Conservation (phyloP, 2,113 vertebrate species). For the Hypomesus transpacificus region DNA sequence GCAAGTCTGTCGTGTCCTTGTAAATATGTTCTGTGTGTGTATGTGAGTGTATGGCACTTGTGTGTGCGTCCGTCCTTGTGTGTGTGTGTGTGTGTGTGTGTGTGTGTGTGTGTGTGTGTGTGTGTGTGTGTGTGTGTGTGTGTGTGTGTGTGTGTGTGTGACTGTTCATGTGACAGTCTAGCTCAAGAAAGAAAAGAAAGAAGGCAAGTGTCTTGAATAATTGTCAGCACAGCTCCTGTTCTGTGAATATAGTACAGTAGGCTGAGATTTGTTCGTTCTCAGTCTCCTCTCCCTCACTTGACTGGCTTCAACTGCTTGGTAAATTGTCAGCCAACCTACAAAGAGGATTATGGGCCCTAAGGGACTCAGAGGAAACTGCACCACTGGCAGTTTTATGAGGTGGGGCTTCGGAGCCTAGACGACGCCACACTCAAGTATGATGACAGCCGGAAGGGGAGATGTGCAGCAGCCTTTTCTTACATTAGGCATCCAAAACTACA, state of each 20-base stretch:
- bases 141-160: background rate
- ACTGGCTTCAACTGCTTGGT: conserved; percentile 56
- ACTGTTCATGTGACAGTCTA: background rate
- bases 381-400: conserved; percentile 66
- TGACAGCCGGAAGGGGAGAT: conserved; percentile 66
- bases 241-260: conserved; percentile 9
- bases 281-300: conserved; percentile 47
- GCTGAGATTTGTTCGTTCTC: conserved; percentile 38
- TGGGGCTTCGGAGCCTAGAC: conserved; percentile 62
- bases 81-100: background rate
- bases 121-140: background rate
- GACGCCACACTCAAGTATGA: conserved; percentile 63
- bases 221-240: conserved; percentile 33
- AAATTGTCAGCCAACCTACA: conserved; percentile 71
- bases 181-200: background rate
- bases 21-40: background rate
- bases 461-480: conserved; percentile 34
- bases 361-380: conserved; percentile 67
- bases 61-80: background rate
- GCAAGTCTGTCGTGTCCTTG: background rate
- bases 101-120: background rate
- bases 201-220: conserved; percentile 24
- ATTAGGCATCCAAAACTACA: too few species aligned
- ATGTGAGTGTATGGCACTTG: background rate
- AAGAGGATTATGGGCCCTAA: conserved; percentile 69